These are phyloP conservation scores for Agonopterix alstromeriana DNA, from an alignment of 2,888 invertebrate species.

Conservation along the genomic window DNA sequence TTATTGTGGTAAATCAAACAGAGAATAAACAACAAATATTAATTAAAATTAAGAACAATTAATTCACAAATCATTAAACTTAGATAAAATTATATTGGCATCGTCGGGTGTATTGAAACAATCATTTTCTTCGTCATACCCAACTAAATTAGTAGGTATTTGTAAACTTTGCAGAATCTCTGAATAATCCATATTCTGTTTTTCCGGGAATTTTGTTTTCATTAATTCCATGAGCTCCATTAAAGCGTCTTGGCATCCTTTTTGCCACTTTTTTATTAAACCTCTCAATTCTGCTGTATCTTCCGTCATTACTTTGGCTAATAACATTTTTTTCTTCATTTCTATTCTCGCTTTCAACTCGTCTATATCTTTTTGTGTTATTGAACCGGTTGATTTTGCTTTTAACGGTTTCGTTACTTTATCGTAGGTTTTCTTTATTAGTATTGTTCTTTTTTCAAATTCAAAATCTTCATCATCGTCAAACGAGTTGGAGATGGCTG, in stretches of 20 bases:
- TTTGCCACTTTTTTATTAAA: slow-evolving; percentile 72
- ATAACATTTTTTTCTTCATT: slow-evolving; percentile 52
- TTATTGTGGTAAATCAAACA: too few species aligned
- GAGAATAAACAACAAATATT: neutral
- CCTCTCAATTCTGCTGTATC: slow-evolving; percentile 64
- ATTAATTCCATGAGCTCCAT: slow-evolving; percentile 64
- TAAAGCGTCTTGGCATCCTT: slow-evolving; percentile 71
- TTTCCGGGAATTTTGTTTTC: slow-evolving; percentile 53
- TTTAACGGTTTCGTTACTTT: slow-evolving; percentile 48
- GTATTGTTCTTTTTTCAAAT: slow-evolving; percentile 48
- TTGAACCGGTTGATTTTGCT: slow-evolving; percentile 64
- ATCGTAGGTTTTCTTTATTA: slow-evolving; percentile 50
- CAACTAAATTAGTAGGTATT: slow-evolving; percentile 62
- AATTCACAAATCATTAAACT: slow-evolving; percentile 31
- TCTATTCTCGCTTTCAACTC: slow-evolving; percentile 55
- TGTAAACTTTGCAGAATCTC: slow-evolving; percentile 65
- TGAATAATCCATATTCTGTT: slow-evolving; percentile 57
- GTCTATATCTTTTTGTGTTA: slow-evolving; percentile 61
- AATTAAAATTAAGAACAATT: slow-evolving; percentile 2
- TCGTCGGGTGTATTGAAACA: slow-evolving; percentile 59
- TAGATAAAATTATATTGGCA: slow-evolving; percentile 42
- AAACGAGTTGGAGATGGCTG: slow-evolving; percentile 25
- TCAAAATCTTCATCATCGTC: slow-evolving; percentile 50
- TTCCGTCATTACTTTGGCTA: slow-evolving; percentile 48
- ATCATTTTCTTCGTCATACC: slow-evolving; percentile 69